These are phyloP conservation scores for Pemphredon lugubris DNA, from an alignment of 2,888 invertebrate species.

Conservation along the genomic window DNA sequence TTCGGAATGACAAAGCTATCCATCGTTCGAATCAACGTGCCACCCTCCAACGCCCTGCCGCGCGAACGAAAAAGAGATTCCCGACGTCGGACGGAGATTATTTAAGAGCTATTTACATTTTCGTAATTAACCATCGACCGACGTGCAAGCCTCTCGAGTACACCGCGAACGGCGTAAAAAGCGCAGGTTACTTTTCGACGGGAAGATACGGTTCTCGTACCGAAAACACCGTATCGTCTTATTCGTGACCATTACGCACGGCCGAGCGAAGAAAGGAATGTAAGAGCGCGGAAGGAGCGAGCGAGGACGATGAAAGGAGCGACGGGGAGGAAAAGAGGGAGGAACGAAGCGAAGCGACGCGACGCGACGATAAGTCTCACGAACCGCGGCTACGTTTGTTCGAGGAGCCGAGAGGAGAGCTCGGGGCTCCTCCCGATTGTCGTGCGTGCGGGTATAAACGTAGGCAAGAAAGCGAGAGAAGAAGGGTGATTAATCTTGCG, in stretches of 20 bases:
- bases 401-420: constrained; percentile 44
- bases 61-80: no score
- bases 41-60: no score
- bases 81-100: no score
- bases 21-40: no score
- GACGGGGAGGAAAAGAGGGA: constrained; percentile 36
- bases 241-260: constrained; percentile 44
- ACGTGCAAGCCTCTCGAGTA: constrained; percentile 26
- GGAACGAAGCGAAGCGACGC: constrained; percentile 44
- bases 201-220: constrained; percentile 30
- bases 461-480: constrained; percentile 77
- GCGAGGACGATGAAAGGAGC: constrained; percentile 16
- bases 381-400: constrained; percentile 62
- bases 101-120: no score
- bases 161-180: neutral
- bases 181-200: no score
- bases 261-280: constrained; percentile 35
- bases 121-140: constrained; percentile 37
- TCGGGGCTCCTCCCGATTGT: constrained; percentile 71
- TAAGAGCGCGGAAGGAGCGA: constrained; percentile 31
- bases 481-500: constrained; percentile 81
- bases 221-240: constrained; percentile 45
- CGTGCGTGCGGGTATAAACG: constrained; percentile 73
- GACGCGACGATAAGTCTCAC: constrained; percentile 69
- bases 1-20: no score